Base-by-base conservation (phyloP, 2,888 invertebrate genomes). In the Drosophila nigritarsus region DNA sequence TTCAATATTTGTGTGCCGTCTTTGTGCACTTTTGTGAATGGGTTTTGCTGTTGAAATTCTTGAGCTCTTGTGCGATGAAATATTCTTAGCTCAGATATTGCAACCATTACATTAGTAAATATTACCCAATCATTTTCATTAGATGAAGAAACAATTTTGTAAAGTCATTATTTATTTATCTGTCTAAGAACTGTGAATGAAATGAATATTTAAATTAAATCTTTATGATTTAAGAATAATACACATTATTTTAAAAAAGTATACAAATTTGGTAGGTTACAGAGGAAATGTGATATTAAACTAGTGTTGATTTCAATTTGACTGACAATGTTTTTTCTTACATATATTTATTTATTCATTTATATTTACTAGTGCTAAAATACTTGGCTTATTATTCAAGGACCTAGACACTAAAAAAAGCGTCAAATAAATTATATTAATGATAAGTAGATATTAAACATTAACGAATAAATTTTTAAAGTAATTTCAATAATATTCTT, bases 1-100 rank as follows among this genome's bases (percentile, higher is more conserved):
- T 78, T 73, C 82, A 84, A 85, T 84, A 84, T 84, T 84, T 85
- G 82, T 80, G 58, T 78, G 67, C 56, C 53, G 72, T 72, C 76
- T 77, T 84, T 84, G 82, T 82, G 79, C 72, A 79, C 74, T 83
- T 74, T 78, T 72, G 68, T 72, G 77, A 78, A 75, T 58, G 71
- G 73, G 79, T 73, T 79, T 58, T 73, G 45, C 72, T 63, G 73
- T 64, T 80, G 34, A 68, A 70, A 60, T 69, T 70, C 50, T 73
- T 64, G 40, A 66, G 68, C 54, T 50, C 61, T 64, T 67, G 65
- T 64, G 64, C 73, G 56, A 48, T 77, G 77, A 66, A 74, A 62
- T 69, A 69, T 54, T 69, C 62, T 68, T 71, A 63, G 62, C 72
- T 60, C 50, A n/a, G 45, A 49, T 40, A 51, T 48, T 55, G 51